Evolutionary conservation across 2,113 vertebrate species (phyloP).

Genomic region (Nicator chloris): DNA sequence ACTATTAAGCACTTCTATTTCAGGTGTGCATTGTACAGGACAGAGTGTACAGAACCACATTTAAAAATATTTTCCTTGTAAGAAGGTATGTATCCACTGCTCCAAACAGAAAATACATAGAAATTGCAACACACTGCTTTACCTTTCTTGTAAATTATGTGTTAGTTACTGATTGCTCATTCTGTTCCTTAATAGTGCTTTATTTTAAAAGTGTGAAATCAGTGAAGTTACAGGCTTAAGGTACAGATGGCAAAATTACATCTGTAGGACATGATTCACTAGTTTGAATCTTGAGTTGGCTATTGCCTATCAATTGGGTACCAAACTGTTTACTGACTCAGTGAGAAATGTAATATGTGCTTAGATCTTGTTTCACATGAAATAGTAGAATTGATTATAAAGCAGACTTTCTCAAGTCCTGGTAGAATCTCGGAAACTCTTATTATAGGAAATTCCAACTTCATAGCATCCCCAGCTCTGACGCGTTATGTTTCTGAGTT

Average conservation of each 20-base stretch:
- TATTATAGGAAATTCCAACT: not conserved
- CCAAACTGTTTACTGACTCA: not conserved
- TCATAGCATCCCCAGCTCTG: not conserved
- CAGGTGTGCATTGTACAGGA: not conserved
- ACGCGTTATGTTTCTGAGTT: constrained; percentile 26
- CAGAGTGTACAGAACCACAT: not conserved
- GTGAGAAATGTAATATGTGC: not conserved
- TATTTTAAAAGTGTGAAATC: not conserved
- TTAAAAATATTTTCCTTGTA: not conserved
- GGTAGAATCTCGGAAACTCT: not conserved
- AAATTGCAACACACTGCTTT: not conserved
- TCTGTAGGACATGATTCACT: not conserved
- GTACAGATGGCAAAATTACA: not conserved
- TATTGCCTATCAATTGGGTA: not conserved
- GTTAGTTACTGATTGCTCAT: not conserved
- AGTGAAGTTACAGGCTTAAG: not conserved
- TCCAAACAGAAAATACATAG: not conserved
- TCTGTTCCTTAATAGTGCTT: not conserved
- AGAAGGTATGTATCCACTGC: not conserved
- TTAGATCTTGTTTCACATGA: not conserved
- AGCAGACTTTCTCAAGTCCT: not conserved
- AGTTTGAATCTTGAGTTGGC: not conserved
- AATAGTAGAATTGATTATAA: not conserved
- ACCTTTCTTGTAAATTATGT: not conserved
- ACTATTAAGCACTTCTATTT: not conserved